These are phyloP conservation scores for Brachyistius frenatus DNA, from an alignment of 2,113 vertebrate genomes.

Conservation along the genomic window DNA sequence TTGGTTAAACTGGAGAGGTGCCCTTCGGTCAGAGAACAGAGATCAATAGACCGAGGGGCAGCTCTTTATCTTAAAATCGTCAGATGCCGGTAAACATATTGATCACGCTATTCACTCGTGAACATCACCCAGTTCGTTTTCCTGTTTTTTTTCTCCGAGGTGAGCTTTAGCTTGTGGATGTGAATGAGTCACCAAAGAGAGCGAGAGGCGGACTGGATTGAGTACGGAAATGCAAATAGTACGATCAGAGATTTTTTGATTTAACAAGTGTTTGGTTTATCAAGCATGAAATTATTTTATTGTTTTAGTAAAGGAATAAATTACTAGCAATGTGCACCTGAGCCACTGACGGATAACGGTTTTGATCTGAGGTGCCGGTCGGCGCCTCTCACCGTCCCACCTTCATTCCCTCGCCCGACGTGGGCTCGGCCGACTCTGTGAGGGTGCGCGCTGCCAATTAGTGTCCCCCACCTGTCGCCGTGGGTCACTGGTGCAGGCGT, in stretches of 20 bases:
- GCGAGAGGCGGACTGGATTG: not conserved
- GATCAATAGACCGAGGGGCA: conserved; percentile 47
- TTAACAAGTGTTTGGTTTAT: conserved; percentile 23
- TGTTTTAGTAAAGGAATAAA: not conserved
- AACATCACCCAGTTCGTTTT: conserved; percentile 21
- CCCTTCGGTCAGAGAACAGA: conserved; percentile 28
- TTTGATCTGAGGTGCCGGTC: not conserved
- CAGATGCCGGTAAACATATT: conserved; percentile 48
- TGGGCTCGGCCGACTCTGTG: conserved; percentile 44
- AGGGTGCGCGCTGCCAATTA: conserved; percentile 77
- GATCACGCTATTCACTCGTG: conserved; percentile 37
- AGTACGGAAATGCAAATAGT: conserved; percentile 19
- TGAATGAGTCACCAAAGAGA: conserved; percentile 11
- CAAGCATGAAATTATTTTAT: conserved; percentile 4
- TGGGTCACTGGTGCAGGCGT: conserved; percentile 76
- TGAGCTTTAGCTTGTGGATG: not conserved
- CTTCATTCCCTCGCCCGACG: conserved; percentile 41
- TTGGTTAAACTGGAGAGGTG: conserved; percentile 10
- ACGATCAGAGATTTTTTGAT: not conserved
- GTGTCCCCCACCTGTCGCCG: conserved; percentile 79
- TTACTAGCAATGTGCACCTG: not conserved
- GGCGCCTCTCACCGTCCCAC: conserved; percentile 7
- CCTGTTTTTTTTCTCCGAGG: conserved; percentile 8
- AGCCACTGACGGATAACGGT: not conserved
- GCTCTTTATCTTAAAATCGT: conserved; percentile 51